Evolutionary conservation across 1,140 invertebrate genomes (phyloP), one percentile per base, ranked within the genome.

Genomic region (Pemphigus obesinymphae): DNA sequence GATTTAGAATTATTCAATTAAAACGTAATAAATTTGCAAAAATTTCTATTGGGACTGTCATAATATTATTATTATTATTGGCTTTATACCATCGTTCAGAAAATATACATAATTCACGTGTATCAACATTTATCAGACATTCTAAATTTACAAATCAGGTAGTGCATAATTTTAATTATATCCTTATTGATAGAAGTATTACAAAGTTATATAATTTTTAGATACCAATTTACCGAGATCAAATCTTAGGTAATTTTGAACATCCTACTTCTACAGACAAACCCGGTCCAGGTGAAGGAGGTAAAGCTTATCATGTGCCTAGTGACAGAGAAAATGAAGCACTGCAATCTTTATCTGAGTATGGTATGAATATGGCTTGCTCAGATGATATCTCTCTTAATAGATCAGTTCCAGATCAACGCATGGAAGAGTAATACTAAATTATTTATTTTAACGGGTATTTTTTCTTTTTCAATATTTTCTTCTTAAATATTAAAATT

Each of bases 331-430:
- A 93, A 84, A 95, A 95, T 86, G 93, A 94, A 85, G 91, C 90
- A 13, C 88, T 90, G 45, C 91, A 92, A 84, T 92, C 93, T 0
- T 92, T 96, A 84, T 89, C 89, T 2, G 95, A 98, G 86, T 98
- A 96, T 89, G 97, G 97, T 45, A 99, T 99, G 93, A 99, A 99
- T 86, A 96, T 99, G 88, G 92, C 95, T 26, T 96, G 94, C 84
- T 98, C 96, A n/a, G 93, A 99, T 89, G 95, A 97, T 86, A 98
- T 99, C 85, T 90, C 92, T 11, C 86, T 89, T 82, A 90, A 93
- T 86, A 89, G 97, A 84, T 89, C 91, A 11, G 93, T 99, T 83
- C 93, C 93, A 31, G 97, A 99, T 87, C 95, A 95, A 0, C 89
- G 97, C 81, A 87, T 94, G 43, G 88, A 92, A 53, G 96, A 98